A percentile compares a stretch with the other conserved stretches of the same genome.
Evolutionary conservation across 2,113 vertebrate species (phyloP).

Genomic region (Phyllopteryx taeniolatus): DNA sequence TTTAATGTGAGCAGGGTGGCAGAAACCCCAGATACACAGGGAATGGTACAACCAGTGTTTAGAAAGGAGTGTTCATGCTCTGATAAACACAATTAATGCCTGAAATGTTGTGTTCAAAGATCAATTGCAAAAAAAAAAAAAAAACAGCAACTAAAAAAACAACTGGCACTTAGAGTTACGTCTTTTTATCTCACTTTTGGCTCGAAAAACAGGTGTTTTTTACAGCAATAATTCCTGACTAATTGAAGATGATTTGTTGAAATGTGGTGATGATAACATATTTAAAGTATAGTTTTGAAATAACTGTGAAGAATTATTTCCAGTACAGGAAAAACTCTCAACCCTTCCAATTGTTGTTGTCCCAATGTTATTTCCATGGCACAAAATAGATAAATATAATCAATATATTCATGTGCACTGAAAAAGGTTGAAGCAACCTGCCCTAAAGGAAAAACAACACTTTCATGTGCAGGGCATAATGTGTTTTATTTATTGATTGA

Average conservation of each 20-base stretch:
- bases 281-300: too few species aligned
- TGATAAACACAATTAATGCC: neutral
- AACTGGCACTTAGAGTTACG: too few species aligned
- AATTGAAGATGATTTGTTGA: neutral
- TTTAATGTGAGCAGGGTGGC: conserved; percentile 3
- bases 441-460: neutral
- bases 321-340: neutral
- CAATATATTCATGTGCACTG: neutral
- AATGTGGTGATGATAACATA: neutral
- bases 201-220: neutral
- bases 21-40: neutral
- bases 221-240: too few species aligned
- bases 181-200: neutral
- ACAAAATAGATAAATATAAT: neutral
- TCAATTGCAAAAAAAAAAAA: neutral
- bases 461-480: conserved; percentile 9
- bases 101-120: neutral
- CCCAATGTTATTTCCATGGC: neutral
- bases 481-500: neutral
- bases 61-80: neutral
- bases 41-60: neutral
- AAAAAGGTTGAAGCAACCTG: neutral
- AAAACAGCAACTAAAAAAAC: too few species aligned
- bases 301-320: neutral
- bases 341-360: neutral